These are phyloP conservation scores for Theodoxus fluviatilis DNA, from an alignment of 2,888 invertebrate species.

Conservation along the genomic window DNA sequence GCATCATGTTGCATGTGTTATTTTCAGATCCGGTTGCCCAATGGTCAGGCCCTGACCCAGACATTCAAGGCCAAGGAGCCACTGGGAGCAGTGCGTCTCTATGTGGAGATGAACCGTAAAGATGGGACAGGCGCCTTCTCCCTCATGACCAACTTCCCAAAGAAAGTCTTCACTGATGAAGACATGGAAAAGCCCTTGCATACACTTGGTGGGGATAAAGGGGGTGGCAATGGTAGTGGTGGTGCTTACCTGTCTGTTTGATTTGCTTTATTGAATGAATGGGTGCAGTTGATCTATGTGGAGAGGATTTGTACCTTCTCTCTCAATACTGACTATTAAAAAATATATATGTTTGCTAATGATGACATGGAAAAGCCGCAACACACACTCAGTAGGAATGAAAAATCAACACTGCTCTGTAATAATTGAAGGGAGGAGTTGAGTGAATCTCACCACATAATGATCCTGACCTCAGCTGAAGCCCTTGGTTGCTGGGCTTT, in stretches of 20 bases:
- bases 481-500: no score
- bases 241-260: not conserved
- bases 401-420: no score
- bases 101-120: constrained; percentile 82
- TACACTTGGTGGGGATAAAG: constrained; percentile 77
- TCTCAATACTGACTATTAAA: not conserved
- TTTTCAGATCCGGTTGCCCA: constrained; percentile 80
- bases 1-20: no score
- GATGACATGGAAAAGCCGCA: not conserved
- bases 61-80: constrained; percentile 86
- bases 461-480: no score
- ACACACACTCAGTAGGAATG: no score
- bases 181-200: constrained; percentile 89
- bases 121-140: constrained; percentile 76
- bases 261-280: no score
- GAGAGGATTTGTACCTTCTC: not conserved
- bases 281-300: no score
- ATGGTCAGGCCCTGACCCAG: constrained; percentile 78
- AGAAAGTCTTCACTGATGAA: constrained; percentile 82
- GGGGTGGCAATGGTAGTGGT: not conserved
- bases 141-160: constrained; percentile 90
- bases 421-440: no score
- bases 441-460: no score
- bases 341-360: not conserved
- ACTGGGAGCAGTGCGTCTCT: constrained; percentile 87